phyloP scores from a whole-genome alignment of 2,113 vertebrate species.

The Rissa tridactyla region DNA sequence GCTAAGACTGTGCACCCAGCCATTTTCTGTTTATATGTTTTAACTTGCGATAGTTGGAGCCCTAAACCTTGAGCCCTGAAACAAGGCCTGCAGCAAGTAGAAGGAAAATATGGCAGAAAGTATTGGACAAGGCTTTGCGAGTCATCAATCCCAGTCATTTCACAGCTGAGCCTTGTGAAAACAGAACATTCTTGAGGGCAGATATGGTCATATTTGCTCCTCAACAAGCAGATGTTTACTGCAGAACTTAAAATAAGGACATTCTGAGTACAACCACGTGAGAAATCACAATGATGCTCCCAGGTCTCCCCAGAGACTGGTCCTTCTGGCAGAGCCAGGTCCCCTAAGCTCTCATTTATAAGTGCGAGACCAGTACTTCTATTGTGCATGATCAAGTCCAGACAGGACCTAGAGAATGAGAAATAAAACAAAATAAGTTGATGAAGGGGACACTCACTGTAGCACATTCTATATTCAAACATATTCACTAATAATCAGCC shows the following conservation, averaged over 20 bases:
- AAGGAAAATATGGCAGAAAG: not conserved
- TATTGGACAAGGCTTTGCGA: not conserved
- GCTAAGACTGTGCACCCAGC: not conserved
- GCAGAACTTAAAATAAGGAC: not conserved
- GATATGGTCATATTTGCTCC: not conserved
- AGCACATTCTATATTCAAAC: not conserved
- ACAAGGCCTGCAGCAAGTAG: not conserved
- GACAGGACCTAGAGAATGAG: not conserved
- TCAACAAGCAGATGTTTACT: not conserved
- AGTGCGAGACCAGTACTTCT: not conserved
- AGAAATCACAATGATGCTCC: not conserved
- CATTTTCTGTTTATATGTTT: not conserved
- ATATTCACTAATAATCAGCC: not conserved
- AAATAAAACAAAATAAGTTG: not conserved
- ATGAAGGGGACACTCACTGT: not conserved
- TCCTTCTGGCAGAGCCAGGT: not conserved
- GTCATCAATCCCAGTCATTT: not conserved
- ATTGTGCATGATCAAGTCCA: not conserved
- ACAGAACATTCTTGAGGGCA: not conserved
- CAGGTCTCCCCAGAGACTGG: not conserved
- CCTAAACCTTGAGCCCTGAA: not conserved
- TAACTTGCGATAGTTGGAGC: not conserved
- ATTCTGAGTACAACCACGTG: not conserved
- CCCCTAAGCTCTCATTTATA: not conserved
- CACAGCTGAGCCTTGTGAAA: not conserved